phyloP scores from a whole-genome alignment of 2,888 invertebrate species.

The Nysson spinosus region DNA sequence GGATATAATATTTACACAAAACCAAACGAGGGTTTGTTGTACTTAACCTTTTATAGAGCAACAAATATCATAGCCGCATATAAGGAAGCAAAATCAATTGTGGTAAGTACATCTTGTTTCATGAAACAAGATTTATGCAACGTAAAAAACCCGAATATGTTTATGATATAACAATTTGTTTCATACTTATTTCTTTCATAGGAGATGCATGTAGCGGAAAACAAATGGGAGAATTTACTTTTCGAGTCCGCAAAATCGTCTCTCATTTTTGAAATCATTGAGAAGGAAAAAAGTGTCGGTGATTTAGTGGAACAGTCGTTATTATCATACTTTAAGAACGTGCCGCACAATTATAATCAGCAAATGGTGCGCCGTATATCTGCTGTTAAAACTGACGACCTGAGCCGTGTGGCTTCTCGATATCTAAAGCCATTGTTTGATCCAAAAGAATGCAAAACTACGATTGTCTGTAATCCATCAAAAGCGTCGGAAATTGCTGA shows the following conservation, averaged over 20 bases:
- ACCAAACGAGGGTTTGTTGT: conserved; percentile 84
- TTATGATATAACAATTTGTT: neutral
- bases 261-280: conserved; percentile 91
- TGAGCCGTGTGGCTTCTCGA: conserved; percentile 83
- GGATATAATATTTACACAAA: conserved; percentile 83
- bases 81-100: conserved; percentile 85
- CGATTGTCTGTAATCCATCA: conserved; percentile 87
- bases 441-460: conserved; percentile 80
- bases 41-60: conserved; percentile 86
- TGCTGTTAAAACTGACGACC: conserved; percentile 81
- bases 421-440: conserved; percentile 86
- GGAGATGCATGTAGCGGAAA: conserved; percentile 82
- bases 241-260: conserved; percentile 92
- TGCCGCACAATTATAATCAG: conserved; percentile 84
- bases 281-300: conserved; percentile 87
- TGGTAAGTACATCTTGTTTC: conserved; percentile 79
- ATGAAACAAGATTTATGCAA: neutral
- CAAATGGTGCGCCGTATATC: conserved; percentile 83
- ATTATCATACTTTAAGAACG: conserved; percentile 84
- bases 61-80: conserved; percentile 89
- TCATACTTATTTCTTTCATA: conserved; percentile 63
- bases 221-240: conserved; percentile 85
- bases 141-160: neutral
- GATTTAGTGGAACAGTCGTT: conserved; percentile 86
- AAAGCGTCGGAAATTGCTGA: conserved; percentile 84